Conservation (phyloP, 2,797 vertebrate species). For the Margarornis squamiger region DNA sequence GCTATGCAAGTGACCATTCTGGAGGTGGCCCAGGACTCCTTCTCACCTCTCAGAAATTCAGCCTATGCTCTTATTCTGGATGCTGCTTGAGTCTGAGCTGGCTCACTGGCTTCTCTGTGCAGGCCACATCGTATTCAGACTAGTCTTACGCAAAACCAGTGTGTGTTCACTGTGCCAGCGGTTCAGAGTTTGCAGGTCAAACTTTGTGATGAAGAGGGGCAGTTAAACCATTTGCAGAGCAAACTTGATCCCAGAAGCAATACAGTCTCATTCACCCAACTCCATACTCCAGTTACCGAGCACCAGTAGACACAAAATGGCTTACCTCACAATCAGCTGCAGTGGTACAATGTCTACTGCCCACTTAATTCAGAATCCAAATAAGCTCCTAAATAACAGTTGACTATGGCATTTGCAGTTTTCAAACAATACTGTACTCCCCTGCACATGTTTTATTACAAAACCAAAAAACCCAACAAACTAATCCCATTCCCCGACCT, state of each 20-base stretch:
- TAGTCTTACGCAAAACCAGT: not conserved
- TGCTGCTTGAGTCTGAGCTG: not conserved
- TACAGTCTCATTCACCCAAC: not conserved
- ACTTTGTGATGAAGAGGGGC: not conserved
- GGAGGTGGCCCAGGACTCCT: not conserved
- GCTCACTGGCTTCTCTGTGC: not conserved
- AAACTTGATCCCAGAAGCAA: not conserved
- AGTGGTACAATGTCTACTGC: not conserved
- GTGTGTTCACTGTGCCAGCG: not conserved
- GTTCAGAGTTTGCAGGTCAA: not conserved
- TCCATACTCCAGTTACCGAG: not conserved
- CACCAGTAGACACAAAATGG: not conserved
- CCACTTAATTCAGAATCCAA: not conserved
- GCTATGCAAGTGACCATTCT: not conserved
- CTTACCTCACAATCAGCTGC: not conserved
- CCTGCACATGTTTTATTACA: not conserved
- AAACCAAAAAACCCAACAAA: not conserved
- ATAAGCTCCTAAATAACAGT: not conserved
- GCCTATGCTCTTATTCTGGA: not conserved
- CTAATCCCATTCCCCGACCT: not conserved
- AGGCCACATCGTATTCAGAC: not conserved
- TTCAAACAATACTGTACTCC: not conserved
- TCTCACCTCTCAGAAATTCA: not conserved
- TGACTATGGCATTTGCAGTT: not conserved
- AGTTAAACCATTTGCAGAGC: not conserved